Evolutionary conservation across 1,140 invertebrate species (phyloP).

Genomic region (Gonatopus flavifemur): DNA sequence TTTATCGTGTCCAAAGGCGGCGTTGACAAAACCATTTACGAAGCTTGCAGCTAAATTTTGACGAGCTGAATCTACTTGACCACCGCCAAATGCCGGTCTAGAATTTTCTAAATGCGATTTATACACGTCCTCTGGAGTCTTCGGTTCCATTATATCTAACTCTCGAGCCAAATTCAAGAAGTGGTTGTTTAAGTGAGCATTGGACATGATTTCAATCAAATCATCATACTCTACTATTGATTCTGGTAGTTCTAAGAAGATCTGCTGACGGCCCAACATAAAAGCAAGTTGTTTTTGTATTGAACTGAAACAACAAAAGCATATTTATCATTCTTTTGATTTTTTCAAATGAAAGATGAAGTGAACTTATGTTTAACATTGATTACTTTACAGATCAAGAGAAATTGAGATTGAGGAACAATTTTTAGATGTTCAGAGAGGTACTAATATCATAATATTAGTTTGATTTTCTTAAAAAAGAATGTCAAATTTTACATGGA

Average conservation of each 20-base stretch:
- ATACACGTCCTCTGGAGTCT: conserved; percentile 99
- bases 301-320: conserved; percentile 63
- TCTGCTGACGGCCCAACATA: conserved; percentile 96
- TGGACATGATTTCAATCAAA: conserved; percentile 94
- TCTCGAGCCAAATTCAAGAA: conserved; percentile 95
- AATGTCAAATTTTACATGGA: background rate
- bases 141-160: conserved; percentile 99
- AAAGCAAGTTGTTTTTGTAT: conserved; percentile 95
- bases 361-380: background rate
- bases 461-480: background rate
- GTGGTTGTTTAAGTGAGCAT: conserved; percentile 94
- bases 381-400: no score
- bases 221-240: conserved; percentile 82
- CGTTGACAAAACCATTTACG: conserved; percentile 99
- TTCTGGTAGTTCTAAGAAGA: conserved; percentile 77
- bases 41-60: conserved; percentile 98
- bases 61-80: conserved; percentile 90
- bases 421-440: no score
- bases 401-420: no score
- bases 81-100: conserved; percentile 79
- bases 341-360: conserved; percentile 3
- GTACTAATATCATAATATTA: background rate
- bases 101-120: conserved; percentile 96
- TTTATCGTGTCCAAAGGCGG: conserved; percentile 97
- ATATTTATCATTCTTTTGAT: no score